These are phyloP conservation scores for Picus viridis DNA, from an alignment of 2,797 vertebrate species.

Conservation along the genomic window DNA sequence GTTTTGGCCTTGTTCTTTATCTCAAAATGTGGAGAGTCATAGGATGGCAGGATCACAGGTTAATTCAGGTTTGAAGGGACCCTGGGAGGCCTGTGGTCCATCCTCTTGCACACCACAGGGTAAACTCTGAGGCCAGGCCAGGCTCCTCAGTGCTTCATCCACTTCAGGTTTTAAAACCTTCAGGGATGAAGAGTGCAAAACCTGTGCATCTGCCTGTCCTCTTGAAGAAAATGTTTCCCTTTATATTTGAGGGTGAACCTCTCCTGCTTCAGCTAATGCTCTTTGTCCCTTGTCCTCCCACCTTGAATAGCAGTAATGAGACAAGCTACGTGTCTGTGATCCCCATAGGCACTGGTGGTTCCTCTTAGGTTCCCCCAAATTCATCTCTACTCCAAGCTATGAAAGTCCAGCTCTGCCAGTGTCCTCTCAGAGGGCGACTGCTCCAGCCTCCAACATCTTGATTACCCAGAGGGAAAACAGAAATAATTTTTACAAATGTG, in stretches of 20 bases:
- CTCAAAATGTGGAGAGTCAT: not conserved
- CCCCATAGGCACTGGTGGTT: not conserved
- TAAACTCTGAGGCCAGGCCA: not conserved
- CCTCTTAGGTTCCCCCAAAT: not conserved
- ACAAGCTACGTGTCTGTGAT: not conserved
- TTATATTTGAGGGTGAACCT: rapidly evolving
- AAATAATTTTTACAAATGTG: too few species aligned
- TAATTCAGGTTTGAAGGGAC: not conserved
- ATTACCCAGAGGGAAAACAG: too few species aligned
- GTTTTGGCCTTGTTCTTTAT: too few species aligned
- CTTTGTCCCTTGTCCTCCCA: not conserved
- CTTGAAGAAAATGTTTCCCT: not conserved
- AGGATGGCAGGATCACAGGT: not conserved
- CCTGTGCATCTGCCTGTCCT: too few species aligned
- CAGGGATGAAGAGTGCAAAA: too few species aligned
- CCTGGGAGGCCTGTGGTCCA: not conserved
- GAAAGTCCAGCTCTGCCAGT: too few species aligned
- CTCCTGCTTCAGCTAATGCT: not conserved
- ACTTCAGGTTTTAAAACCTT: too few species aligned
- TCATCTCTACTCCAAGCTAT: not conserved
- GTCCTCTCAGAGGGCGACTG: not conserved
- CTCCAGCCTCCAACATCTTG: not conserved
- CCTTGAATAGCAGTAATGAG: rapidly evolving
- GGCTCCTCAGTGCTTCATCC: too few species aligned
- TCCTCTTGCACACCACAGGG: not conserved